Base-by-base conservation (phyloP, 1,140 invertebrate genomes). In the Pantala flavescens region DNA sequence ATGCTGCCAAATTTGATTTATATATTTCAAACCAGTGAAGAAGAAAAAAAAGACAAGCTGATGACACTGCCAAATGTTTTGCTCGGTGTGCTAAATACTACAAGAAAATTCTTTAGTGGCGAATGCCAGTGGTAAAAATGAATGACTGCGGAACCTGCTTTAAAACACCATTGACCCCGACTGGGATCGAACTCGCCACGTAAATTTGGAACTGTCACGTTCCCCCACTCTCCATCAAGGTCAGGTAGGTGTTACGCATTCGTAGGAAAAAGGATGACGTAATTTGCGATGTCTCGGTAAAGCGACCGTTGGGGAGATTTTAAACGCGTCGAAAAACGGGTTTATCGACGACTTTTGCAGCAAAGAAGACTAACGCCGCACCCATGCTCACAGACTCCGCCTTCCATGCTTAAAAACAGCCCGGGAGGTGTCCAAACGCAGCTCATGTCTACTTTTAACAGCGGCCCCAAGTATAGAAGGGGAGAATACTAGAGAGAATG, bases 401-500 rank as follows among this genome's bases (percentile, higher is more conserved):
- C 12, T 63, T 3, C n/a, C n/a, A 16, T 12, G 3, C 49, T 19
- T 21, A 16, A 21, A 19, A 16, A 63, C 49, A 5, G 16, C 49
- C 16, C 16, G 49, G n/a, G 49, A 63, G 49, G n/a, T 16, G 16
- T 21, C 14, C 16, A 63, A 21, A 21, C 49, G 12, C 49, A 63
- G 49, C 49, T 63, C 49, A 63, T 19, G 49, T 63, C 49, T 63
- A 63, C 49, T 63, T 63, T 63, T 63, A 63, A 63, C 49, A 63
- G 49, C 49, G 49, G 49, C 49, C 16, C 49, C 49, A 63, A 63
- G 16, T 63, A 3, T 16, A 63, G 49, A 63, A 12, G 49, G 49
- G 49, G 49, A 63, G 49, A 63, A 21, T 63, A 63, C 12, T 7
- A 16, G 49, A 63, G n/a, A 3, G 49, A 49, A 21, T 19, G 49